Conservation (phyloP, 2,113 vertebrate genomes). For the Larimichthys crocea region DNA sequence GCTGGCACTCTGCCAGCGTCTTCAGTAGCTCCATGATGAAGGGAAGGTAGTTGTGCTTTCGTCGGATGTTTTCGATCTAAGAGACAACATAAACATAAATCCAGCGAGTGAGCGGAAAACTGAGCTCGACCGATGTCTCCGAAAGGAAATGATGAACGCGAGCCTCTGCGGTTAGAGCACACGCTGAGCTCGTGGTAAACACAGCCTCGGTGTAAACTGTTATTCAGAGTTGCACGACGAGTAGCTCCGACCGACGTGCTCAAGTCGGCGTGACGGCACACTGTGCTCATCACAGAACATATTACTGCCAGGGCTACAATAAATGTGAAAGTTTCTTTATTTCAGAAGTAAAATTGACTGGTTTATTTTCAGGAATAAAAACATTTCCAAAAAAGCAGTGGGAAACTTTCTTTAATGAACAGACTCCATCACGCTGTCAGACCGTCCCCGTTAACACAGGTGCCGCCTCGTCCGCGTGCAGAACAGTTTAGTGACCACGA, state of each 20-base stretch:
- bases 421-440: no score
- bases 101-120: not conserved
- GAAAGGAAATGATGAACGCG: not conserved
- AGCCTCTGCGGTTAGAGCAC: not conserved
- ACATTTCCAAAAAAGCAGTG: not conserved
- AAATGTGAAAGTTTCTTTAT: no score
- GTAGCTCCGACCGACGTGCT: no score
- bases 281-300: no score
- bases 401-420: no score
- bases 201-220: not conserved
- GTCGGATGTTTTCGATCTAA: conserved; percentile 97
- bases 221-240: not conserved
- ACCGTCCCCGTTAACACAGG: no score
- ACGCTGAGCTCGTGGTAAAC: not conserved
- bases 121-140: not conserved
- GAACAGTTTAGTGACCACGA: no score
- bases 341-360: no score
- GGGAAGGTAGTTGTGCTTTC: conserved; percentile 98
- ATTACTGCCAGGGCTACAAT: no score
- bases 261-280: no score
- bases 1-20: conserved; percentile 97
- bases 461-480: no score
- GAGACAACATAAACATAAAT: not conserved
- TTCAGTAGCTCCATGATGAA: conserved; percentile 99
- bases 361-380: no score